phyloP scores from a whole-genome alignment of 2,113 vertebrate genomes.

The Alligator mississippiensis region DNA sequence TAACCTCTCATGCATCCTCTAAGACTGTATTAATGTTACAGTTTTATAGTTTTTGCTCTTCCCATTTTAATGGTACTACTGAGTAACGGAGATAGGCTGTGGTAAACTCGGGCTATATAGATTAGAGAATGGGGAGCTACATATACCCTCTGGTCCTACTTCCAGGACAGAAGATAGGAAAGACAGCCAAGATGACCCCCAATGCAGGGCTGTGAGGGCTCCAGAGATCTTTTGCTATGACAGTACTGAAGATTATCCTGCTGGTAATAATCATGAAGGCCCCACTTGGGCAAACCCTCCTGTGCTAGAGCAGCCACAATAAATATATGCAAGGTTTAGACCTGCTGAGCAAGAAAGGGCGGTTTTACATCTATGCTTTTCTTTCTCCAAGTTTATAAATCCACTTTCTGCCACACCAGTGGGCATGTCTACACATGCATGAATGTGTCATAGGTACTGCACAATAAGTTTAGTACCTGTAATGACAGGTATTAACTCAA shows the following conservation, averaged over 20 bases:
- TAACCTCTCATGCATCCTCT: not conserved
- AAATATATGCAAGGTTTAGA: rapidly evolving
- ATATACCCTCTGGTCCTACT: not conserved
- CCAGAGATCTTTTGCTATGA: not conserved
- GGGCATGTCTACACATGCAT: too few relatives aligned
- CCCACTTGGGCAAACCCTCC: rapidly evolving
- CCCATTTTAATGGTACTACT: not conserved
- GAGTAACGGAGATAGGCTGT: not conserved
- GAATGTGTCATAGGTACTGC: too few relatives aligned
- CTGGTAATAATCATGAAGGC: not conserved
- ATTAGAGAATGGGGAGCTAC: not conserved
- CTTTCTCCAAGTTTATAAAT: not conserved
- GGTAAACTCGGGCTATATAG: not conserved
- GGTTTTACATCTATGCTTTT: not conserved
- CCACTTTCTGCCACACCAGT: not conserved
- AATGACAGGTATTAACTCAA: too few relatives aligned
- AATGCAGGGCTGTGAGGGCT: not conserved
- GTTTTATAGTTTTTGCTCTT: not conserved
- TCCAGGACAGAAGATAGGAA: not conserved
- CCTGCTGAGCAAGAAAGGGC: not conserved
- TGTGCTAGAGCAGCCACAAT: not conserved
- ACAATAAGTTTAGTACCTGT: too few relatives aligned
- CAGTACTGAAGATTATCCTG: not conserved
- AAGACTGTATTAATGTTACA: not conserved
- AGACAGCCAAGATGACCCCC: rapidly evolving